Evolutionary conservation across 2,797 vertebrate species (phyloP), one percentile per base, ranked within the genome.

Genomic region (Xenops minutus): DNA sequence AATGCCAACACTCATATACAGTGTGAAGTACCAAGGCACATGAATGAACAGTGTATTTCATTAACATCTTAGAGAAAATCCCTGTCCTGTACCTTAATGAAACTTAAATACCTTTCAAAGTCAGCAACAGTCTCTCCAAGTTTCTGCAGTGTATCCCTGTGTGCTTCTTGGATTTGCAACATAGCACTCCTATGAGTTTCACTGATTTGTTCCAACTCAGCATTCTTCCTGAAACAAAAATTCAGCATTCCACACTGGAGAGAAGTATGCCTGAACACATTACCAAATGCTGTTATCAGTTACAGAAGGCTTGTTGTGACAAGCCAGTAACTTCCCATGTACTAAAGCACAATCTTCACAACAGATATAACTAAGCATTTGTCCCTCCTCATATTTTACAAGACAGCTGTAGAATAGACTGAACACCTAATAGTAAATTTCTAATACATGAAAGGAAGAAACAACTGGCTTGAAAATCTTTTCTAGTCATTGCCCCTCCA

Each of bases 101-200:
- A 61, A 89, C 14, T 48, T 51, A 75, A 74, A 54, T 97, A 99
- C 99, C 98, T 98, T 97, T 99, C 98, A 87, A 98, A 98, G 23
- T 99, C 98, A 36, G 98, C 95, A 64, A 97, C 79, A 62, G 97
- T 63, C 29, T 98, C 94, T 55, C 74, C 98, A 52, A 99, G 98
- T 96, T 97, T 97, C 67, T 94, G 79, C 58, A 98, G 67, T 0
- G 97, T 96, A 64, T 41, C 92, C 27, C 90, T 89, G 36, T 98
- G 97, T 12, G 97, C 98, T 73, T 98, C 98, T 62, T 98, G 97
- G 26, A 98, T 97, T 76, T 97, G 96, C 73, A 76, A 56, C 59
- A 98, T 49, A 48, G 97, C 90, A 10, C 89, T 96, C 44, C 79
- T 87, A 86, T 99, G 98, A 24, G 54, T 80, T 75, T 97, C 95